Conservation (phyloP, 2,888 invertebrate species). For the Cataglyphis livida region DNA sequence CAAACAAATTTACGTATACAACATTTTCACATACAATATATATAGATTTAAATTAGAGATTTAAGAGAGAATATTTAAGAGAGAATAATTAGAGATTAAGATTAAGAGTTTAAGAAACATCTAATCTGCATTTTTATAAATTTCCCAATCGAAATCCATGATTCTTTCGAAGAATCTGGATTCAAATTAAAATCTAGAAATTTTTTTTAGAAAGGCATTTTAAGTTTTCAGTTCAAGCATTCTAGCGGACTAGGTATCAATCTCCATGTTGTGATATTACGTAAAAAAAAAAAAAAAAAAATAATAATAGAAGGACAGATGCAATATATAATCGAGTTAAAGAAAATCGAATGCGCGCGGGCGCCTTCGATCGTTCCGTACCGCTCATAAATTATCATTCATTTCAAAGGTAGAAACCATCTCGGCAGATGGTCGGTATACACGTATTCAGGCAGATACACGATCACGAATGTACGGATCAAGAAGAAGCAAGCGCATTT, state of each 20-base stretch:
- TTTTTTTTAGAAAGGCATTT: neutral
- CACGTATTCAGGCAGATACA: slow-evolving; percentile 17
- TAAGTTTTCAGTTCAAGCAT: neutral
- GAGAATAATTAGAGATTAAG: too few species aligned
- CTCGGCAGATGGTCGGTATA: slow-evolving; percentile 43
- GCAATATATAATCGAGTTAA: slow-evolving; percentile 25
- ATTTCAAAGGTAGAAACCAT: slow-evolving; percentile 18
- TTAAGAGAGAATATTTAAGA: neutral
- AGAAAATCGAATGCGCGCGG: slow-evolving; percentile 22
- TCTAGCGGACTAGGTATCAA: neutral
- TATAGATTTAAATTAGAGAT: too few species aligned
- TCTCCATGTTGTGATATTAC: neutral
- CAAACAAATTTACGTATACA: neutral
- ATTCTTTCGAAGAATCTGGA: neutral
- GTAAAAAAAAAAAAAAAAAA: neutral
- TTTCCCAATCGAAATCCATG: neutral
- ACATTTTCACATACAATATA: too few species aligned
- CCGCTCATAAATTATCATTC: slow-evolving; percentile 50
- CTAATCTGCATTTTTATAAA: neutral
- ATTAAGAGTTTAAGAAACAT: neutral
- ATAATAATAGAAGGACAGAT: slow-evolving; percentile 9
- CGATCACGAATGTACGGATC: neutral
- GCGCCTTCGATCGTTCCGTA: neutral
- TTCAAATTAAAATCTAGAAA: neutral
- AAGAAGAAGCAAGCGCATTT: neutral